A percentile compares a stretch with the other conserved stretches of the same genome.
These are phyloP conservation scores for Xenotilapia leptura DNA, from an alignment of 2,113 vertebrate species.

Conservation along the genomic window DNA sequence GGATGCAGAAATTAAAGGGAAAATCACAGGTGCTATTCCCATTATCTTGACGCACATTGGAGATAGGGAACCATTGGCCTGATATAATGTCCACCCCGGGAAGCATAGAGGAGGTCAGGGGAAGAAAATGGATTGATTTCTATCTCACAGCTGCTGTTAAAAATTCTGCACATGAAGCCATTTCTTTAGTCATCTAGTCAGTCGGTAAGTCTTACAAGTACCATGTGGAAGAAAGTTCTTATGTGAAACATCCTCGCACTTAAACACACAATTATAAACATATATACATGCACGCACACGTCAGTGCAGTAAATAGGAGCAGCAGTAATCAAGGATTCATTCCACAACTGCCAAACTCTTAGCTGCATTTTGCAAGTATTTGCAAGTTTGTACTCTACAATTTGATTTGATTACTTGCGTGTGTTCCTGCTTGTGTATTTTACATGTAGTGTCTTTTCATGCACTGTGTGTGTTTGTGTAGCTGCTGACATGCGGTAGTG, in stretches of 20 bases:
- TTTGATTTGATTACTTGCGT: constrained; percentile 26
- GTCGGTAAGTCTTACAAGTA: background rate
- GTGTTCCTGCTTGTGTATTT: background rate
- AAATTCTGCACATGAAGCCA: constrained; percentile 17
- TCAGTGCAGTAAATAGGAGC: background rate
- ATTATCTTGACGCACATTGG: constrained; percentile 3
- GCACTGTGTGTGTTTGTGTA: background rate
- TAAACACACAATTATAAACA: background rate
- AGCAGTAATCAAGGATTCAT: constrained; percentile 7
- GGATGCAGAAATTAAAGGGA: constrained; percentile 29
- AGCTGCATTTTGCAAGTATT: background rate
- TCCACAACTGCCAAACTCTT: background rate
- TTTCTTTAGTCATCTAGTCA: background rate
- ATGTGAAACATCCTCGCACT: background rate
- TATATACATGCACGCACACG: background rate
- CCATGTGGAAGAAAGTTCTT: background rate
- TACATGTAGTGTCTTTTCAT: background rate
- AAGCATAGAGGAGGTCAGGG: background rate
- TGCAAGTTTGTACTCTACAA: background rate
- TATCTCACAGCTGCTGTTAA: constrained; percentile 28
- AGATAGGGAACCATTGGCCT: constrained; percentile 6
- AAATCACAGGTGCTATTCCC: constrained; percentile 15
- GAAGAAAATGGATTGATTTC: constrained; percentile 23
- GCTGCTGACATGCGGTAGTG: constrained; percentile 51
- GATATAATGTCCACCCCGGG: constrained; percentile 25